Conservation (phyloP, 2,113 vertebrate genomes). For the Emberiza fucata region DNA sequence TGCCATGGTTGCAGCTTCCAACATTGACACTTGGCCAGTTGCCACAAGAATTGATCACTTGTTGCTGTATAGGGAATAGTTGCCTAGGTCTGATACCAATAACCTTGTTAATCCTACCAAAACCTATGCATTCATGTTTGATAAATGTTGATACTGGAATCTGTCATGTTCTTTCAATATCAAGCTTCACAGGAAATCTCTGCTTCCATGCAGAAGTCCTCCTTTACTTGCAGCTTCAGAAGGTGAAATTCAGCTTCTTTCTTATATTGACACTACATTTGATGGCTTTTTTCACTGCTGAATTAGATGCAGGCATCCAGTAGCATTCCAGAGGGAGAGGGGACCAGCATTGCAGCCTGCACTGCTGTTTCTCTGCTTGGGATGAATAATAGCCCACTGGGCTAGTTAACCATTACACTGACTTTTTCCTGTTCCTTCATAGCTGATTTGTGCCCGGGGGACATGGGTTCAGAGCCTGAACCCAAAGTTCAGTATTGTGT, state of each 20-base stretch:
- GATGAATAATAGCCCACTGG: conserved; percentile 40
- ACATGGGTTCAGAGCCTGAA: background rate
- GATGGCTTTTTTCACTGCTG: background rate
- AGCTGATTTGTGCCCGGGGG: conserved; percentile 36
- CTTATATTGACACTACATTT: background rate
- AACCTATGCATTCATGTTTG: background rate
- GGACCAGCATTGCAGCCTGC: background rate
- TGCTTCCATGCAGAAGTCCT: background rate
- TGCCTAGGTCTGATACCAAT: conserved; percentile 3
- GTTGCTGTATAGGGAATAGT: background rate
- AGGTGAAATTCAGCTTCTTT: background rate
- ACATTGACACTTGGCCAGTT: conserved; percentile 10
- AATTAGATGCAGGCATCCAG: conserved; percentile 19
- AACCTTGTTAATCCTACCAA: background rate
- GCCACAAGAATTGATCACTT: conserved; percentile 1
- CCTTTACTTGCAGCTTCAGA: background rate
- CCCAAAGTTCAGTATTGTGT: conserved; percentile 26
- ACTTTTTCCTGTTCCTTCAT: conserved; percentile 37
- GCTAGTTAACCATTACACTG: conserved; percentile 65
- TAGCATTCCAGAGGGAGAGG: conserved; percentile 31
- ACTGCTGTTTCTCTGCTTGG: conserved; percentile 47
- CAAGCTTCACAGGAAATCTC: background rate
- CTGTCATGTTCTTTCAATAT: conserved; percentile 22
- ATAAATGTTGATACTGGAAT: conserved; percentile 7
- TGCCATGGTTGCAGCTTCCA: background rate